Base-by-base conservation (phyloP, 2,797 vertebrate genomes). In the Halcyon smyrnensis region DNA sequence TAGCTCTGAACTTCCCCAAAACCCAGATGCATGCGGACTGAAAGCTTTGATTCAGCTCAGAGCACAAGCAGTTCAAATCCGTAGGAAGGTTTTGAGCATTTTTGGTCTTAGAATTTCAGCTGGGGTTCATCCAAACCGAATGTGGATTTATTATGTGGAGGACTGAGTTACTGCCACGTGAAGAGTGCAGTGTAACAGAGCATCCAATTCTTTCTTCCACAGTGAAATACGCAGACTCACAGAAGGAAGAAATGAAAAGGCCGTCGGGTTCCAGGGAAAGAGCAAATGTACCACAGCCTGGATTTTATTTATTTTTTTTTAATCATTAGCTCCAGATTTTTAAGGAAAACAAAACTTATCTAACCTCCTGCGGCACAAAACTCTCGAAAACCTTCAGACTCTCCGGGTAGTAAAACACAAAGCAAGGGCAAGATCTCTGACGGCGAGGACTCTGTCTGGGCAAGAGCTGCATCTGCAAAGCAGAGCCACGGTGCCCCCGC, bases 101-200 rank as follows among this genome's bases (percentile, higher is more conserved):
- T 79, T 76, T 24, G 67, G 63, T 50, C 78, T 87, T 39, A 80
- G 68, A 70, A 70, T 77, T 94, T 87, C 76, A 89, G 25, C 17
- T 91, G 93, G 71, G 81, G 15, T 60, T 92, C 48, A 71, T 87
- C 90, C 89, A 95, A 93, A 83, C 18, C 34, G 53, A 75, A 68
- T 5, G 4, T 39, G 48, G 75, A 92, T 96, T 93, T 95, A 96
- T 94, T 60, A 89, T 8, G 93, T 75, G 91, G 68, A 94, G 36
- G 37, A 83, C 91, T 78, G 73, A 94, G 64, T 87, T 95, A 80
- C 60, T 78, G 48, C 78, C 86, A 85, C 71, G 77, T 6, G 41
- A 90, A 77, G 37, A 85, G 39, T 39, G 32, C 36, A 68, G 60
- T 41, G 3, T 15, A 82, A 74, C 32, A 79, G n/a, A 83, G 41